Percentiles rank a stretch among this genome's conserved stretches.
Evolutionary conservation across 1,140 invertebrate species (phyloP).

Genomic region (Drosophila busckii): DNA sequence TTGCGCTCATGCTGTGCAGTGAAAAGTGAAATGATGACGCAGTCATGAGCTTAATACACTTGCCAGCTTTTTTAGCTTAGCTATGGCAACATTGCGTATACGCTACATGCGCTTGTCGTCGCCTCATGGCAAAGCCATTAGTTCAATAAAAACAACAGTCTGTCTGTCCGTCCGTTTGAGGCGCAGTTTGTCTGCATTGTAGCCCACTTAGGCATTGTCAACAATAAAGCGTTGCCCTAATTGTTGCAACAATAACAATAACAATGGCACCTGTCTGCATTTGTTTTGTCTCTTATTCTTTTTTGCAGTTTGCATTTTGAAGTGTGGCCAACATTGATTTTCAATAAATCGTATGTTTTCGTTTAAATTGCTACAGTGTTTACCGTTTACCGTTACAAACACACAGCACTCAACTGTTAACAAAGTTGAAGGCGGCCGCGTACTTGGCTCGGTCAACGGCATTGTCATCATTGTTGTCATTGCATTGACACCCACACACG

Average conservation of each 20-base stretch:
- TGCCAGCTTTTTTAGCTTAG: too few species aligned
- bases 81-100: too few species aligned
- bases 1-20: too few species aligned
- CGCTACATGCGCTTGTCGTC: too few species aligned
- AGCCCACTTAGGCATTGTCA: slow-evolving; percentile 5
- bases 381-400: too few species aligned
- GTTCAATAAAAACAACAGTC: too few species aligned
- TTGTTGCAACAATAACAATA: too few species aligned
- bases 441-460: slow-evolving; percentile 58
- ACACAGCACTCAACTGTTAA: slow-evolving; percentile 2
- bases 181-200: slow-evolving; percentile 1
- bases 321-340: slow-evolving; percentile 30
- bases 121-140: slow-evolving; percentile 25
- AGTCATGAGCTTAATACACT: too few species aligned
- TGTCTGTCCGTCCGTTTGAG: too few species aligned
- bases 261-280: too few species aligned
- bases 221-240: slow-evolving; percentile 6
- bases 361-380: background rate
- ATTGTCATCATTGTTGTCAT: slow-evolving; percentile 36
- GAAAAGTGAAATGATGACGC: too few species aligned
- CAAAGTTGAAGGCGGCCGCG: slow-evolving; percentile 43
- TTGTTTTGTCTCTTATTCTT: slow-evolving; percentile 4
- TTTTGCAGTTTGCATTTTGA: background rate
- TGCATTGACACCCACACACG: slow-evolving; percentile 49
- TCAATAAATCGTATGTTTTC: slow-evolving; percentile 23